Evolutionary conservation across 2,888 invertebrate genomes (phyloP), one percentile per base, ranked within the genome.

Genomic region (Fissipunctia ypsillon): DNA sequence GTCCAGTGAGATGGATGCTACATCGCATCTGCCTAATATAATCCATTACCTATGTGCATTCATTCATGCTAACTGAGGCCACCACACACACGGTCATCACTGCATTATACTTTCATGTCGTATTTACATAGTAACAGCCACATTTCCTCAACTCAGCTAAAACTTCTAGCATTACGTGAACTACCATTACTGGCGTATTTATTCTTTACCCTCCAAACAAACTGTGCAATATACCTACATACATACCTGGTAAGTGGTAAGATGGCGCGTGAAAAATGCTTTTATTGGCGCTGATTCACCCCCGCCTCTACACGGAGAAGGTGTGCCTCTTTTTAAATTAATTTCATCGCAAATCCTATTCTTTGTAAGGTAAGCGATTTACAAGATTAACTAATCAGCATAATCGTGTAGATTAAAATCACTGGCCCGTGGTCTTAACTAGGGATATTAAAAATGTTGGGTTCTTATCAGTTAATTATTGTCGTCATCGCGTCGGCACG

Each of bases 251-350:
- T 67, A 80, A 66, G 52, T 75, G 70, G 73, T 67, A 76, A 81
- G 77, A 69, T 65, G 72, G 82, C 81, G 80, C 76, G 73, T 78
- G 80, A 84, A 88, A 88, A 88, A 83, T 84, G 75, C 72, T 74
- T 78, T 79, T 78, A 87, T 76, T 69, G 79, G 67, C 79, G 69
- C 69, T 61, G 65, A 83, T 73, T 73, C 68, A 69, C 64, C 61
- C 60, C 68, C 76, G 76, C 67, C 75, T 63, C 73, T 68, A 88
- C 87, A 86, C 77, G 80, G 57, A 88, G 84, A 84, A 81, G 88
- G 89, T 79, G 84, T 85, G 85, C 80, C 86, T 75, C 68, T 81
- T 80, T 75, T 84, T 75, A 79, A 78, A 86, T 85, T 76, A 81
- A 82, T 83, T 78, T 63, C 64, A 76, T 72, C 52, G 48, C 71